Percentiles rank a stretch among this genome's conserved stretches.
phyloP scores from a whole-genome alignment of 1,140 invertebrate species.

The Monomorium pharaonis region DNA sequence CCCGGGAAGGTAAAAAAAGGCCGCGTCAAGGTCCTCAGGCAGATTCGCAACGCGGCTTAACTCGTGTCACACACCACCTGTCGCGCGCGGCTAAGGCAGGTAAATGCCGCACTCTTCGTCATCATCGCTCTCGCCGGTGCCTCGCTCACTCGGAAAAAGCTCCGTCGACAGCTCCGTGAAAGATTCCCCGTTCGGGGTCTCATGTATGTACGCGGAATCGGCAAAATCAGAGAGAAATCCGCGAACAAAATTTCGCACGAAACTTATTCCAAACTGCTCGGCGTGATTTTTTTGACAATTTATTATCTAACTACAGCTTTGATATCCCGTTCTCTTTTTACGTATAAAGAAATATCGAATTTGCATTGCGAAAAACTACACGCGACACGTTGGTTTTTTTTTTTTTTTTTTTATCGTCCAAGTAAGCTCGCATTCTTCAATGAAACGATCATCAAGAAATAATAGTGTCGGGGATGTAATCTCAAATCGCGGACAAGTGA shows the following conservation, averaged over 20 bases:
- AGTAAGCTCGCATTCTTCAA: neutral
- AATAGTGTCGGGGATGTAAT: neutral
- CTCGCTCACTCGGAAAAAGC: slow-evolving; percentile 35
- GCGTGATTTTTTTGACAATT: neutral
- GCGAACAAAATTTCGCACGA: neutral
- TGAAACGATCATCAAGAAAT: neutral
- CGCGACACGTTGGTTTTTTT: neutral
- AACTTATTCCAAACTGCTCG: neutral
- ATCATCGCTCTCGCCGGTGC: neutral
- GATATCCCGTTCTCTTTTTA: neutral
- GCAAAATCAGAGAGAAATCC: neutral
- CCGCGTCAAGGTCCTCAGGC: slow-evolving; percentile 55
- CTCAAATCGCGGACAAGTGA: neutral
- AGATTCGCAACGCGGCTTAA: slow-evolving; percentile 68
- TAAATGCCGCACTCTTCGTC: slow-evolving; percentile 58
- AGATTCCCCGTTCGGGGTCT: neutral
- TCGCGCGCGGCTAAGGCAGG: slow-evolving; percentile 54
- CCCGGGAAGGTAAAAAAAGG: slow-evolving; percentile 50
- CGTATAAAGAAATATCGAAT: neutral
- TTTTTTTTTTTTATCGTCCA: too few relatives aligned
- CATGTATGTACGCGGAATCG: neutral
- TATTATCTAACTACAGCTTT: too few relatives aligned
- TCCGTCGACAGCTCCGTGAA: neutral
- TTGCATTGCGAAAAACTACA: neutral
- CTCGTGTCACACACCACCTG: slow-evolving; percentile 66